A percentile compares a stretch with the other conserved stretches of the same genome.
These are phyloP conservation scores for Tragopan temminckii DNA, from an alignment of 2,797 vertebrate species.

Conservation along the genomic window DNA sequence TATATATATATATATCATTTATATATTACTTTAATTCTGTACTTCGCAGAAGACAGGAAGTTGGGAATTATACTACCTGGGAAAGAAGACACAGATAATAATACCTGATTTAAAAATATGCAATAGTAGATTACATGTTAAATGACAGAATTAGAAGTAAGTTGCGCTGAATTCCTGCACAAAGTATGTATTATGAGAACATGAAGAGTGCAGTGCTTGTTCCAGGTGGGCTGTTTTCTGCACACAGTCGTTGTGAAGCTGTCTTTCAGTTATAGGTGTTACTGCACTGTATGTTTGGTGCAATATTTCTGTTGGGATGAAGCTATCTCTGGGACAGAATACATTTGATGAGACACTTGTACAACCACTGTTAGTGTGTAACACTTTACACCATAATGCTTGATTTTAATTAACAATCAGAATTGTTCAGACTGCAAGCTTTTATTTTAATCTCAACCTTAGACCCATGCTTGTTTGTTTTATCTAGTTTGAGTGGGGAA, in stretches of 20 bases:
- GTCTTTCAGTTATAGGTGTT: neutral
- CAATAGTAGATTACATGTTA: rapidly evolving
- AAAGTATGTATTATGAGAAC: neutral
- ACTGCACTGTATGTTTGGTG: neutral
- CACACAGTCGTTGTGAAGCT: neutral
- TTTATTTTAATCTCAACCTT: neutral
- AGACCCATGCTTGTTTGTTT: neutral
- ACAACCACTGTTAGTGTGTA: neutral
- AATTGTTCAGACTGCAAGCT: neutral
- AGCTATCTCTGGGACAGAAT: neutral
- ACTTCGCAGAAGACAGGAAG: neutral
- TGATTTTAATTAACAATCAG: neutral
- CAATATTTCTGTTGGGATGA: neutral
- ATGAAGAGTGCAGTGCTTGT: neutral
- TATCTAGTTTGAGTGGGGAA: neutral
- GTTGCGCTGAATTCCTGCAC: neutral
- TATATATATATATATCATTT: neutral
- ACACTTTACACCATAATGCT: neutral
- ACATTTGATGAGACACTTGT: neutral
- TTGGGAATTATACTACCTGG: neutral
- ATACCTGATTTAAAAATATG: neutral
- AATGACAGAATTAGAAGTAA: neutral
- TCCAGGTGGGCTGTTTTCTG: neutral
- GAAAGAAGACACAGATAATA: neutral
- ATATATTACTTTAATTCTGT: neutral